These are phyloP conservation scores for Dicerorhinus sumatrensis DNA, from an alignment of 2,113 vertebrate species.

Conservation along the genomic window DNA sequence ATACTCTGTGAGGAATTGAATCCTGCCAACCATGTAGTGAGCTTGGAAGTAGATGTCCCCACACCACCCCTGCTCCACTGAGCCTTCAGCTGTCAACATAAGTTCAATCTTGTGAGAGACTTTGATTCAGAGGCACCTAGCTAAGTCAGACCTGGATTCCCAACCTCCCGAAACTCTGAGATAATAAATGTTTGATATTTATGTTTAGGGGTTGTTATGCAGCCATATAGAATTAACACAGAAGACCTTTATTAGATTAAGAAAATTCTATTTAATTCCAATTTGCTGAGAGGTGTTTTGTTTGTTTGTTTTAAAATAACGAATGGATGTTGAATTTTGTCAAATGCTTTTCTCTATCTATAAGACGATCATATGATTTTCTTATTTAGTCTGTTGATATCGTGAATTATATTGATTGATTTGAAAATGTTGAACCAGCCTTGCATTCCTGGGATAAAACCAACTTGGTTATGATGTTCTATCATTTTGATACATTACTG, in stretches of 20 bases:
- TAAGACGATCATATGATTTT: background rate
- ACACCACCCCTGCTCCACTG: background rate
- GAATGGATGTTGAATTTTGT: background rate
- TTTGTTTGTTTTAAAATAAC: background rate
- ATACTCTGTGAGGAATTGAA: background rate
- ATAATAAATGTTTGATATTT: background rate
- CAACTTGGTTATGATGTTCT: background rate
- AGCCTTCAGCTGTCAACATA: background rate
- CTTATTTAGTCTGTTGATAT: background rate
- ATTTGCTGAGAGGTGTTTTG: background rate
- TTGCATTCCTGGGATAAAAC: background rate
- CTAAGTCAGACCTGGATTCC: background rate
- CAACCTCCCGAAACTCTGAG: background rate
- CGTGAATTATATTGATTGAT: slow-evolving; percentile 1
- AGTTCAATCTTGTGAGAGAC: background rate
- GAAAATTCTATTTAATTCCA: background rate
- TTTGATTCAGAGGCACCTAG: background rate
- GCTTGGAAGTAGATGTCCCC: background rate
- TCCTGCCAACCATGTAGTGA: background rate
- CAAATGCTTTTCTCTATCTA: background rate
- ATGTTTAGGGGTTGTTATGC: background rate
- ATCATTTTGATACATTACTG: background rate
- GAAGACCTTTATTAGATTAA: background rate
- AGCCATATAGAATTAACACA: background rate
- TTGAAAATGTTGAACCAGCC: background rate